Percentiles rank a stretch among this genome's conserved stretches.
Evolutionary conservation across 2,113 vertebrate genomes (phyloP).

Genomic region (Cynoglossus semilaevis): DNA sequence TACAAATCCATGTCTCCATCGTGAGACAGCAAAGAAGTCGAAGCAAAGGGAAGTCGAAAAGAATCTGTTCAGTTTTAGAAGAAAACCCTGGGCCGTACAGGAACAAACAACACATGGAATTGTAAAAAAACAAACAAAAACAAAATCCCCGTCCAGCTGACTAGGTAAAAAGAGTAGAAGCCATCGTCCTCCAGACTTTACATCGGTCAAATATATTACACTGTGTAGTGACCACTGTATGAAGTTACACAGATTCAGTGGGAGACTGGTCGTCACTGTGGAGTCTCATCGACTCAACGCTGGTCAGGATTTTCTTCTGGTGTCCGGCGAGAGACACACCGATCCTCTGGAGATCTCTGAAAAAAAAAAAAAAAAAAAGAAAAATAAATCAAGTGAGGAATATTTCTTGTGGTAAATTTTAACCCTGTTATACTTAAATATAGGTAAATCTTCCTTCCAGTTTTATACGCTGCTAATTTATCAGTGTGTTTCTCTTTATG

Average conservation of each 20-base stretch:
- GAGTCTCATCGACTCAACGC: constrained; percentile 91
- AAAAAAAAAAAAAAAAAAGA: constrained; percentile 8
- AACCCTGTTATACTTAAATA: no score
- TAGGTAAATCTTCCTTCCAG: neutral
- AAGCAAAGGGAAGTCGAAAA: no score
- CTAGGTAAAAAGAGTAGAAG: neutral
- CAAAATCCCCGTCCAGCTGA: no score
- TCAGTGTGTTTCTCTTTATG: neutral
- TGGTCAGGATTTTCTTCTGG: constrained; percentile 98
- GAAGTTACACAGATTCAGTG: constrained; percentile 62
- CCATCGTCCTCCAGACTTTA: constrained; percentile 15
- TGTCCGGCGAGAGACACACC: constrained; percentile 94
- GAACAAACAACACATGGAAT: neutral
- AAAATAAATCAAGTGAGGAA: neutral
- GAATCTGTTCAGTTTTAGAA: no score
- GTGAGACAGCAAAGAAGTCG: no score
- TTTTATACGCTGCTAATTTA: neutral
- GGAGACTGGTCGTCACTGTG: constrained; percentile 89
- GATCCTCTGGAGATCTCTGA: constrained; percentile 93
- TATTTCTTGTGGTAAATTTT: no score
- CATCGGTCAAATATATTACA: constrained; percentile 4
- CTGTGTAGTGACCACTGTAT: neutral
- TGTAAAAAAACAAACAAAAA: constrained; percentile 12
- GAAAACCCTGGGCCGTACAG: no score
- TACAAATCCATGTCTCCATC: no score